Evolutionary conservation across 1,140 invertebrate genomes (phyloP).

Genomic region (Olivierus martensii): DNA sequence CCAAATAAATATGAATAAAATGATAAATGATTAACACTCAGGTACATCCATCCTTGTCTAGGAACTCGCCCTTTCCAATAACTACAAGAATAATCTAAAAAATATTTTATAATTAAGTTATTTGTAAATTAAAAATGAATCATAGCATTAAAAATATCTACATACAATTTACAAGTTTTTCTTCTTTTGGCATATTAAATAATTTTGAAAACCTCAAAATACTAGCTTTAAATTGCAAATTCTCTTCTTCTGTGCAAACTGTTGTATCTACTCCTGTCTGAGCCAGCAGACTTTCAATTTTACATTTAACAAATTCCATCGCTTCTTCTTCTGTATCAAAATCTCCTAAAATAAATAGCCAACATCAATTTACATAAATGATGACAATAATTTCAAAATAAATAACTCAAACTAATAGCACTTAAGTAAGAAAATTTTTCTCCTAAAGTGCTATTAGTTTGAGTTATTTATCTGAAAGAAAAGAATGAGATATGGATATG

Average conservation of each 20-base stretch:
- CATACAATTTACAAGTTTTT: slow-evolving; percentile 86
- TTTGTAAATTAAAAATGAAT: no score
- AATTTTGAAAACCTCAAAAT: slow-evolving; percentile 73
- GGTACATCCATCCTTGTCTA: slow-evolving; percentile 87
- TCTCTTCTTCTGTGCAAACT: slow-evolving; percentile 9
- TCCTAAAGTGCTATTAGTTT: no score
- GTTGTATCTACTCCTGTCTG: slow-evolving; percentile 24
- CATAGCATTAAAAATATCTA: no score
- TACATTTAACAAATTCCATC: slow-evolving; percentile 88
- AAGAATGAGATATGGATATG: no score
- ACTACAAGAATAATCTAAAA: slow-evolving; percentile 47
- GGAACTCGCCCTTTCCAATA: slow-evolving; percentile 87
- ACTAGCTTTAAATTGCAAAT: slow-evolving; percentile 52
- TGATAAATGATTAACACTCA: slow-evolving; percentile 88
- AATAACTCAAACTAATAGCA: no score
- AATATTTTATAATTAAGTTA: no score
- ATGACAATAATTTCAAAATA: no score
- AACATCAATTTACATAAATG: no score
- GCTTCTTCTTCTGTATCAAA: slow-evolving; percentile 91
- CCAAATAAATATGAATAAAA: slow-evolving; percentile 93
- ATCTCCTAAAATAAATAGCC: slow-evolving; percentile 21
- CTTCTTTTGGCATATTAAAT: slow-evolving; percentile 82
- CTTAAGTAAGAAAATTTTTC: no score
- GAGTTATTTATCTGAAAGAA: no score
- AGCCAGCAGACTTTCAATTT: slow-evolving; percentile 85